Evolutionary conservation across 2,797 vertebrate species (phyloP), one percentile per base, ranked within the genome.

Genomic region (Xenops minutus): DNA sequence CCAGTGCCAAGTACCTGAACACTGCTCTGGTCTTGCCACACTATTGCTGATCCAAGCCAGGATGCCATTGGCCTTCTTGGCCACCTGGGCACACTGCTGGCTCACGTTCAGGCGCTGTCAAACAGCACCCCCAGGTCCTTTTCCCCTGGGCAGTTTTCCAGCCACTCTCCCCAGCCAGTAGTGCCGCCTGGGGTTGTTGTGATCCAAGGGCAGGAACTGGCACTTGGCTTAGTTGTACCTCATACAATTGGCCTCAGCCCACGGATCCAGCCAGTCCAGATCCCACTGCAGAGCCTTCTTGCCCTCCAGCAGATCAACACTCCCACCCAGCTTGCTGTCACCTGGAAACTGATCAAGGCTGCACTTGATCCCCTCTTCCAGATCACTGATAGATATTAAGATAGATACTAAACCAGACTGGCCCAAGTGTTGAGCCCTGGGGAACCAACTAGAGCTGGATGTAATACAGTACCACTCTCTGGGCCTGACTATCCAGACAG

Each of bases 221-320:
- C 39, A 8, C 43, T 68, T 7, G 6, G 4, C 26, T 26, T 29
- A 41, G 16, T 19, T 88, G 37, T 62, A 29, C 8, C 22, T 84
- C 19, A 13, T 21, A 20, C 22, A 29, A 1, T 0, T 34, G 39
- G 20, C 23, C n/a, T 41, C 1, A 0, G 26, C 27, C 32, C 27
- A 34, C 18, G 0, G 2, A 8, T 55, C 36, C 59, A 62, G 18
- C 48, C n/a, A 51, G 43, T 39, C 48, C 76, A 72, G 37, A 22
- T 41, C 37, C 49, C 8, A 41, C 58, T 82, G 48, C 3, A 73
- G 43, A 46, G 14, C 24, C 12, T 27, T 43, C 7, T 29, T 34
- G 4, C 14, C n/a, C 27, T 67, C 18, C 10, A 55, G n/a, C 10
- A 55, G 13, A 34, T 48, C 39, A 19, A 2, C 16, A 5, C 19